Evolutionary conservation across 2,113 vertebrate species (phyloP), one percentile per base, ranked within the genome.

Genomic region (Chloropsis hardwickii): DNA sequence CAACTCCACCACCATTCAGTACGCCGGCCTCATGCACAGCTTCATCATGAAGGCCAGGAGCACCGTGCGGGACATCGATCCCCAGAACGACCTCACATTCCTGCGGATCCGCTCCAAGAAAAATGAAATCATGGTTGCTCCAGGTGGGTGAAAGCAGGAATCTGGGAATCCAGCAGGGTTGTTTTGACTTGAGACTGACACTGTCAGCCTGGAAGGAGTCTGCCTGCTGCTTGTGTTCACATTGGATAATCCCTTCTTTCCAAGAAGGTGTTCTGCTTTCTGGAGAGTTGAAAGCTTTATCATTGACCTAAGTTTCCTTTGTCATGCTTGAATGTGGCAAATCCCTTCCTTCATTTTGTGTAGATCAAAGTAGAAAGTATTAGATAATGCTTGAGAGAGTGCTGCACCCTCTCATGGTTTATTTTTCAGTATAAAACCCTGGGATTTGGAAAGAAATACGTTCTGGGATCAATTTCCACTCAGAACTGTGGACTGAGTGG

Each of bases 71-170:
- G 99, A 99, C 94, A 98, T 99, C 3, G 99, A 99, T 85, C 98
- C 99, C 56, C 99, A 99, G 97, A 99, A 99, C 9, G 99, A 99
- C 97, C 99, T 99, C 81, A 99, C 99, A 0, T 99, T 99, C 97
- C 98, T 99, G 72, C 97, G 99, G 4, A 97, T 99, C 90, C 99
- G 99, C 81, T 99, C 99, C 97, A 99, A 99, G 98, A 99, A 99
- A 96, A 99, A 99, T 3, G 99, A 99, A 88, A 99, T 99, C 96
- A 99, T 99, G 99, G 98, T 99, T 44, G 99, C 99, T 69, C 99
- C 99, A 98, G 99, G 99, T 99, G 97, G 97, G 73, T 53, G 29
- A 29, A 9, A 25, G 33, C 9, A 29, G 33, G 27, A 14, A 1
- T 28, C 18, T 21, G 81, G 70, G 40, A 14, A 33, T 56, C 28